These are phyloP conservation scores for Acanthurus lineatus DNA, from an alignment of 2,797 vertebrate species.

Conservation along the genomic window DNA sequence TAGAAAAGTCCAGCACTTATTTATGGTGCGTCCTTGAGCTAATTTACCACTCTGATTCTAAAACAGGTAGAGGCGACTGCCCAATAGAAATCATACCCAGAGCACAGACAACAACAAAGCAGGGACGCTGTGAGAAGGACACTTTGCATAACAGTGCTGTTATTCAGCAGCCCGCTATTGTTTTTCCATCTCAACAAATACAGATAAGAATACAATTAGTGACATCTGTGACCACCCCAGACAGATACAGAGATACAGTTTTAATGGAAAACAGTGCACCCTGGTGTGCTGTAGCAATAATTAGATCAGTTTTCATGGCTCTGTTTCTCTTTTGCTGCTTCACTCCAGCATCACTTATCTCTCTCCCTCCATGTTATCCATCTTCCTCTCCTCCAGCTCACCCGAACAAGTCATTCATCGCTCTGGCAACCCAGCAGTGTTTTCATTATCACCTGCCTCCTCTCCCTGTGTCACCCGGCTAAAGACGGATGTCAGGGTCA, in stretches of 20 bases:
- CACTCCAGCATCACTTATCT: slow-evolving; percentile 41
- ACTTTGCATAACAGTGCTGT: not conserved
- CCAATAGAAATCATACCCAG: slow-evolving; percentile 10
- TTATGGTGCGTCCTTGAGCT: not conserved
- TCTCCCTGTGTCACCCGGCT: slow-evolving; percentile 52
- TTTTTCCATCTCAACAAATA: slow-evolving; percentile 27
- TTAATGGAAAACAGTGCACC: slow-evolving; percentile 41
- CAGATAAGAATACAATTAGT: slow-evolving; percentile 49
- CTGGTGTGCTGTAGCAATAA: slow-evolving; percentile 28
- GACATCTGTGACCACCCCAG: slow-evolving; percentile 20
- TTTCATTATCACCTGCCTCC: slow-evolving; percentile 67
- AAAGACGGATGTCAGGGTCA: slow-evolving; percentile 62
- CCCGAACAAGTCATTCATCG: slow-evolving; percentile 58
- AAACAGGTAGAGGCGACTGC: not conserved
- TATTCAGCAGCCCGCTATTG: slow-evolving; percentile 22
- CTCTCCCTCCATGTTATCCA: slow-evolving; percentile 41
- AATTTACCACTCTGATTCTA: not conserved
- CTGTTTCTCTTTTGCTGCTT: slow-evolving; percentile 40
- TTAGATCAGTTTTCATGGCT: slow-evolving; percentile 49
- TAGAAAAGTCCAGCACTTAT: not conserved
- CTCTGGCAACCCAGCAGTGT: slow-evolving; percentile 49
- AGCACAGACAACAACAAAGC: slow-evolving; percentile 17
- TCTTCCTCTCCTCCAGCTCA: slow-evolving; percentile 58
- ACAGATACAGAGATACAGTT: slow-evolving; percentile 29
- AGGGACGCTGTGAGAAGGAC: not conserved